These are phyloP conservation scores for Peucedramus taeniatus DNA, from an alignment of 2,113 vertebrate genomes.

Conservation along the genomic window DNA sequence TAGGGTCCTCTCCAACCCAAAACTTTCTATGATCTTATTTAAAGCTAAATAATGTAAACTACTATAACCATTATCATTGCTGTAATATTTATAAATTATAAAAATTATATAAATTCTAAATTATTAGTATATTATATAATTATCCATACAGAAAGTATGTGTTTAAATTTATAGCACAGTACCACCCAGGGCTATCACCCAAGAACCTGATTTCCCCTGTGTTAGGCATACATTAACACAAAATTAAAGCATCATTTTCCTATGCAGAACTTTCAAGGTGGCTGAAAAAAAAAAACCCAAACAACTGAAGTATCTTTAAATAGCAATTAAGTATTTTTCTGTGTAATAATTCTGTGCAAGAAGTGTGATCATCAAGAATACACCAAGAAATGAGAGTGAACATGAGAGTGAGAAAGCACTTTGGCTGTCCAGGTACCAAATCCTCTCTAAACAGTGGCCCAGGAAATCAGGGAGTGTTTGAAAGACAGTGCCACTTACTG, in stretches of 20 bases:
- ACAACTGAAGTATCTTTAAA: neutral
- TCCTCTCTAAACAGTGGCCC: constrained; percentile 26
- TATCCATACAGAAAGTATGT: neutral
- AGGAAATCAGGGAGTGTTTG: neutral
- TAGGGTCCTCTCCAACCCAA: neutral
- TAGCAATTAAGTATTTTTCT: neutral
- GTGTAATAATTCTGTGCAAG: constrained; percentile 22
- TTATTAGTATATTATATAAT: neutral
- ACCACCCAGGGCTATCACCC: neutral
- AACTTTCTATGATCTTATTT: neutral
- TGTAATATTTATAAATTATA: no score
- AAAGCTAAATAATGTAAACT: neutral
- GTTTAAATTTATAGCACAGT: neutral
- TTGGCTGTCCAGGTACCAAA: constrained; percentile 6
- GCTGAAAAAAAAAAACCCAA: neutral
- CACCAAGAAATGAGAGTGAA: constrained; percentile 38
- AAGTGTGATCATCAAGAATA: constrained; percentile 6
- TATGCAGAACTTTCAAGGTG: neutral
- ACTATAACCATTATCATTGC: neutral
- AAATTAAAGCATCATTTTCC: neutral
- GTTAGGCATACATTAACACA: neutral
- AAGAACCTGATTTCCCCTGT: neutral
- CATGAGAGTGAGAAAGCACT: constrained; percentile 26
- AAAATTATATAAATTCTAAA: neutral
- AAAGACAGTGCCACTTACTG: constrained; percentile 23